Evolutionary conservation across 1,140 invertebrate genomes (phyloP), one percentile per base, ranked within the genome.

Genomic region (Cyclina sinensis): DNA sequence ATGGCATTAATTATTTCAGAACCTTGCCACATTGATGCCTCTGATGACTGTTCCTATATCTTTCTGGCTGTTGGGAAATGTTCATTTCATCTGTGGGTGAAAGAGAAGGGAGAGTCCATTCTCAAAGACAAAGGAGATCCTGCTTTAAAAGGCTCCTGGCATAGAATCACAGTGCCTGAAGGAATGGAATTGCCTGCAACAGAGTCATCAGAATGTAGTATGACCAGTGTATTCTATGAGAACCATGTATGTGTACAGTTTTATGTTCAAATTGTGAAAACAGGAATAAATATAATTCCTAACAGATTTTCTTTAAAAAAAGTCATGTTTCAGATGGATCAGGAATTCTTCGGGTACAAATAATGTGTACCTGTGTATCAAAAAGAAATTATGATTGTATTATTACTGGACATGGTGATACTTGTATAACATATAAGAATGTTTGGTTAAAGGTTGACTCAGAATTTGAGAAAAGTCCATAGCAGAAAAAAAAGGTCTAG

Each of bases 71-170:
- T 93, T 24, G 89, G 91, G 32, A 89, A 83, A 32, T 79, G 59
- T 51, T 76, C 91, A 39, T 84, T 94, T 54, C 95, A 90, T 89
- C 68, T 95, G 0, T 95, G 95, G 95, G 91, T 94, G 57, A 91
- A 81, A 37, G 91, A 94, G 18, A 68, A 86, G 27, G 68, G 62
- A 16, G 89, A 91, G 65, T 88, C 78, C 32, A 88, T 92, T 59
- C 84, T 92, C 12, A 85, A 90, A 24, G 83, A 92, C 35, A 92
- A 90, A 70, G 74, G 74, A 4, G 86, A 90, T 48, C 81, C 90
- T 48, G 91, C 89, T 30, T 32, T 94, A 18, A 88, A 86, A 74
- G 95, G 95, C 14, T 89, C 89, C 48, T 95, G 95, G 95, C 91
- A 92, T 30, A 76, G 54, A 57, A 82, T 95, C 11, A 81, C 84